phyloP scores from a whole-genome alignment of 92 coral and sea anemone genomes.

The Parazoanthus swiftii region DNA sequence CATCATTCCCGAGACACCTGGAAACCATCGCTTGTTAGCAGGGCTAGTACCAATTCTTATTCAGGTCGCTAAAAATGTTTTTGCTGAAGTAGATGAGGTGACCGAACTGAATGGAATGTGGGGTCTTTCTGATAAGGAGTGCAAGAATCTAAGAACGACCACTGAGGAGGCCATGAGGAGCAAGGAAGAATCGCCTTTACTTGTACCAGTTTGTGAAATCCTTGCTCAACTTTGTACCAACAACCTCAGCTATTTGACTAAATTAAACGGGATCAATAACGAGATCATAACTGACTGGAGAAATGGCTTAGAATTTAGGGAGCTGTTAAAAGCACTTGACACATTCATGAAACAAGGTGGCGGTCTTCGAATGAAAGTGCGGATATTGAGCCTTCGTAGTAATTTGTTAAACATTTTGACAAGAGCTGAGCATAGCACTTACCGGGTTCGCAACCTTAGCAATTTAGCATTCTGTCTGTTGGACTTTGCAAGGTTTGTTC shows the following conservation, averaged over 20 bases:
- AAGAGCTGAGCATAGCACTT: no score
- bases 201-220: background rate
- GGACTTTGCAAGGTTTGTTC: no score
- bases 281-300: no score
- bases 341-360: no score
- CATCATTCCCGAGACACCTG: background rate
- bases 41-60: background rate
- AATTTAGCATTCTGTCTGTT: no score
- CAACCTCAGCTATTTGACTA: background rate
- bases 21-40: background rate
- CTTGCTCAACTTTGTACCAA: background rate
- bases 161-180: background rate
- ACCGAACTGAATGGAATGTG: conserved; percentile 1
- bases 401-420: no score
- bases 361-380: no score
- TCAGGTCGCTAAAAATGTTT: conserved; percentile 1
- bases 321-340: no score
- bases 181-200: background rate
- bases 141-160: background rate
- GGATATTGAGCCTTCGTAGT: no score
- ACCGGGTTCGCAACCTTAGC: no score
- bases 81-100: background rate
- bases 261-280: background rate
- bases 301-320: no score
- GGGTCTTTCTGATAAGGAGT: conserved; percentile 3